Conservation (phyloP, 2,113 vertebrate genomes). For the Misgurnus anguillicaudatus region DNA sequence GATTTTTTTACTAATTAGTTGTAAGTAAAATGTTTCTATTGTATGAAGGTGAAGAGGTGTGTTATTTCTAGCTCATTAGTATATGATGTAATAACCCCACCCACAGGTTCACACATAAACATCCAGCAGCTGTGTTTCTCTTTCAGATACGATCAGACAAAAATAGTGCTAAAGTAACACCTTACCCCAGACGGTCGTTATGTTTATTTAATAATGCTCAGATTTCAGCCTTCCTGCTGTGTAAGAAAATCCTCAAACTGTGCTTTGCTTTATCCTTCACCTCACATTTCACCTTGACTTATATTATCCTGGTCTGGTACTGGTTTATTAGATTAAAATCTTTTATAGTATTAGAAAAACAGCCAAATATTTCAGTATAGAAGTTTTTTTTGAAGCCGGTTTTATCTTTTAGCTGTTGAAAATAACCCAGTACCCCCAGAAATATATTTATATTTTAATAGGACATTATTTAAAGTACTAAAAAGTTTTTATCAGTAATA, state of each 20-base stretch:
- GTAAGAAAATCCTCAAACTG: not conserved
- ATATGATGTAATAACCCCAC: conserved; percentile 33
- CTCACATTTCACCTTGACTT: conserved; percentile 4
- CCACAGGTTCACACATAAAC: conserved; percentile 18
- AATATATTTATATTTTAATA: no score
- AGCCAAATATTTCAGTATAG: not conserved
- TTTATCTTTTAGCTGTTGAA: no score
- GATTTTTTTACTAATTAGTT: not conserved
- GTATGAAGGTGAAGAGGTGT: not conserved
- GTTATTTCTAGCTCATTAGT: not conserved
- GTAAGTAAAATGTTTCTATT: conserved; percentile 3
- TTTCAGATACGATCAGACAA: conserved; percentile 47
- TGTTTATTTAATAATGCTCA: conserved; percentile 45
- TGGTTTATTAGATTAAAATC: not conserved
- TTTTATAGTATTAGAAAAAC: not conserved
- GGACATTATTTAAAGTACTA: no score
- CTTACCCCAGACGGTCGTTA: conserved; percentile 26
- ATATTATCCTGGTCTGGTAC: not conserved
- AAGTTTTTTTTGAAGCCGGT: not conserved
- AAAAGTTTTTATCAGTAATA: no score
- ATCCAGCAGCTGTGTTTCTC: conserved; percentile 40
- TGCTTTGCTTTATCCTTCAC: not conserved
- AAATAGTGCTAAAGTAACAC: conserved; percentile 43
- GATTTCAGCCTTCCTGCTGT: conserved; percentile 46
- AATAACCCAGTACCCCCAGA: no score